Evolutionary conservation across 1,140 invertebrate species (phyloP).

Genomic region (Panonychus citri): DNA sequence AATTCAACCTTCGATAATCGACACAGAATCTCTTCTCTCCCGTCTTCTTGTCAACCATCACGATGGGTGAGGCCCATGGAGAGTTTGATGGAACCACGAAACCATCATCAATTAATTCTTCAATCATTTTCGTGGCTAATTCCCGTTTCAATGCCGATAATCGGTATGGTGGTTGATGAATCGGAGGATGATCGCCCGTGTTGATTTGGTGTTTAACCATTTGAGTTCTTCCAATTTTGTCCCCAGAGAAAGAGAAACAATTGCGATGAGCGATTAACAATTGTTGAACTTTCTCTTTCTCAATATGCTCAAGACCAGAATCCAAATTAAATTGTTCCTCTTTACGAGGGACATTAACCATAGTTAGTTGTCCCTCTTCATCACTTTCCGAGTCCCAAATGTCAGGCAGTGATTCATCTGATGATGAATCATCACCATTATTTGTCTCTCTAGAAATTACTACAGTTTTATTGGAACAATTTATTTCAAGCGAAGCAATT

Average conservation of each 20-base stretch:
- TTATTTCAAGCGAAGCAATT: too few relatives aligned
- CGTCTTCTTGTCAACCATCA: conserved; percentile 29
- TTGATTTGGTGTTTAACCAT: not conserved
- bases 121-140: not conserved
- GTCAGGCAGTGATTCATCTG: too few relatives aligned
- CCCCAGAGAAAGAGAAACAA: not conserved
- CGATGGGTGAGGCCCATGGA: conserved; percentile 25
- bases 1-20: conserved; percentile 26
- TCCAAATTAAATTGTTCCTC: too few relatives aligned
- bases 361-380: too few relatives aligned
- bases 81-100: conserved; percentile 27
- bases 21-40: conserved; percentile 25
- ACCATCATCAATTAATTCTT: conserved; percentile 14
- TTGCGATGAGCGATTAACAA: not conserved
- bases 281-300: not conserved
- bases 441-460: too few relatives aligned
- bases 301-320: too few relatives aligned
- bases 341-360: too few relatives aligned
- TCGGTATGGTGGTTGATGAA: not conserved
- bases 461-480: too few relatives aligned
- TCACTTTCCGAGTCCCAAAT: too few relatives aligned
- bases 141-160: not conserved
- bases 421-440: too few relatives aligned
- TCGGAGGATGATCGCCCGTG: not conserved
- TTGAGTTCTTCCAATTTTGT: not conserved